phyloP scores from a whole-genome alignment of 2,797 vertebrate species.

The Rhinoraja longicauda region DNA sequence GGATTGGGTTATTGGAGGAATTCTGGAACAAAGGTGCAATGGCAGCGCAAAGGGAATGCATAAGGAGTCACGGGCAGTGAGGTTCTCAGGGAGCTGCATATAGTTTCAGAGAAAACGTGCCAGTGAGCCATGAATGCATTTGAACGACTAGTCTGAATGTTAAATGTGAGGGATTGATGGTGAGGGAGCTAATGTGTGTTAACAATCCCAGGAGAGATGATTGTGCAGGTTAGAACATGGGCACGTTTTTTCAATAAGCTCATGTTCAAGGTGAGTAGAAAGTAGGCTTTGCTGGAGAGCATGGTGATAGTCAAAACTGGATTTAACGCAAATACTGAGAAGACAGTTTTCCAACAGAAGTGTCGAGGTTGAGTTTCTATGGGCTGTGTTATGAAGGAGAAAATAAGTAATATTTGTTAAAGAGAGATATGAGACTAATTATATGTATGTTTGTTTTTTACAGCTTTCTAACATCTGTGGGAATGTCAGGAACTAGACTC shows the following conservation, averaged over 20 bases:
- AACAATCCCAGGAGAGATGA: not conserved
- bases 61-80: too few relatives aligned
- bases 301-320: not conserved
- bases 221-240: not conserved
- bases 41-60: not conserved
- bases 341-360: not conserved
- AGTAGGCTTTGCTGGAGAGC: not conserved
- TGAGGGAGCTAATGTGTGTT: not conserved
- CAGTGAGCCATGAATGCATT: not conserved
- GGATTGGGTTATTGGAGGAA: not conserved
- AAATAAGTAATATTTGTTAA: not conserved
- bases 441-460: conserved; percentile 9
- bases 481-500: not conserved
- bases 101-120: not conserved
- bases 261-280: not conserved
- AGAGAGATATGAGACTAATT: conserved; percentile 15
- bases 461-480: not conserved
- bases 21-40: not conserved
- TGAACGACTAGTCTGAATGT: not conserved
- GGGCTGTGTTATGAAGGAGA: not conserved
- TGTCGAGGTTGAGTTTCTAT: not conserved
- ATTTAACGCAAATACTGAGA: not conserved
- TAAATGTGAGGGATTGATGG: not conserved
- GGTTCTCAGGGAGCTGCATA: not conserved
- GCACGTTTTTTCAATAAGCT: not conserved